Base-by-base conservation (phyloP, 2,113 vertebrate genomes). In the Megaleporinus macrocephalus region DNA sequence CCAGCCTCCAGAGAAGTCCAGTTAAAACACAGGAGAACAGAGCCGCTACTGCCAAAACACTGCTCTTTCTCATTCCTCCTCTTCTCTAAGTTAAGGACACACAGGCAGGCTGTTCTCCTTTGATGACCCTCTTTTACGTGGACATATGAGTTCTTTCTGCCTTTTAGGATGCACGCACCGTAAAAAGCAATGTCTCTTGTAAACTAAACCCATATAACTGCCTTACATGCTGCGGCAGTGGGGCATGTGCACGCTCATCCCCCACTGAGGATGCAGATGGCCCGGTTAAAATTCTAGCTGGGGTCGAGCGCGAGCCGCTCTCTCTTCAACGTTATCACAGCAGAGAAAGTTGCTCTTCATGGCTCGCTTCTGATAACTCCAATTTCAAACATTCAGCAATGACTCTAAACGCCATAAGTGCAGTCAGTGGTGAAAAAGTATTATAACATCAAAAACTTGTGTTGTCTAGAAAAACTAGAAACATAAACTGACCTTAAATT, bases 171-270 rank as follows among this genome's bases (percentile, higher is more conserved):
- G 41, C 41, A 44, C 11, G 41, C 33, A 20, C n/a, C 26, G 30
- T 18, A 24, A 41, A 20, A 51, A 15, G 26, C 27, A 69, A 33
- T n/a, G 29, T n/a, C 74, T 49, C 59, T 30, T 6, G 83, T 24
- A 84, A 69, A 82, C 78, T 36, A 69, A 47, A 79, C 33, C 78
- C 78, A 81, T 51, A 73, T 53, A 76, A 74, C 26, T 81, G 79
- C 63, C 51, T 61, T 4, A 61, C 63, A 75, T 18, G 1, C 57
- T 33, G 27, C 4, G 2, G 13, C 65, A 33, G 41, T 36, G 79
- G 47, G 55, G 6, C 30, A 6, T 49, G 44, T 63, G 30, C 36
- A 51, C n/a, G 33, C 44, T 14, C 55, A 26, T 44, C 30, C 33
- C 15, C 20, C 53, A 26, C 55, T 55, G 76, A 30, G 33, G 16